phyloP scores from a whole-genome alignment of 2,888 invertebrate genomes.

The Ichneumoninae sp. region DNA sequence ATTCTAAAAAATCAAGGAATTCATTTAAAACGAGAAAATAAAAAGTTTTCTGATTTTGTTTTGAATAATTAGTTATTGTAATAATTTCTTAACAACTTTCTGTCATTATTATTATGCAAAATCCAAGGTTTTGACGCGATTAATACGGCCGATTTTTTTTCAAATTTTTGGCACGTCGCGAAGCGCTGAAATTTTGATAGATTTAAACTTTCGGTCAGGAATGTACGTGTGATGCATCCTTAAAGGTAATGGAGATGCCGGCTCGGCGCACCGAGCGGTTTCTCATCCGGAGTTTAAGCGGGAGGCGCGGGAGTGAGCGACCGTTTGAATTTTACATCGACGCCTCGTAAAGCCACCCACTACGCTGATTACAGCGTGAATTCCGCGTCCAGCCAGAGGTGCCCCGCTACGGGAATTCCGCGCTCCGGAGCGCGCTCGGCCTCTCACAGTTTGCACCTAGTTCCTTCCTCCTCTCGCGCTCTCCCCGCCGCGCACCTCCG shows the following conservation, averaged over 20 bases:
- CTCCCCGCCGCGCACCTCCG: neutral
- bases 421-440: slow-evolving; percentile 6
- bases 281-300: neutral
- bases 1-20: no score
- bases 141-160: no score
- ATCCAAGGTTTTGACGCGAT: no score
- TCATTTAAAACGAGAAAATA: no score
- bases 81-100: no score
- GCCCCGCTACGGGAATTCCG: slow-evolving; percentile 16
- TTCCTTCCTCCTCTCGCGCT: slow-evolving; percentile 22
- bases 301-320: neutral
- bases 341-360: slow-evolving; percentile 46
- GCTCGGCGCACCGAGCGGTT: slow-evolving; percentile 20
- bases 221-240: no score
- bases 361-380: slow-evolving; percentile 40
- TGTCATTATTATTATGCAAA: no score
- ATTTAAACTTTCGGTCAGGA: no score
- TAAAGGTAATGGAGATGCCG: neutral
- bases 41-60: no score
- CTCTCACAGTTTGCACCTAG: neutral
- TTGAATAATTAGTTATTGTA: no score
- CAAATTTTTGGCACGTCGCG: no score
- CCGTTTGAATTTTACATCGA: slow-evolving; percentile 44
- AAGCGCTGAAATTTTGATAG: no score
- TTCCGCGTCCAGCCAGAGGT: slow-evolving; percentile 29